phyloP scores from a whole-genome alignment of 2,113 vertebrate species.

The Brevimyrus niger region DNA sequence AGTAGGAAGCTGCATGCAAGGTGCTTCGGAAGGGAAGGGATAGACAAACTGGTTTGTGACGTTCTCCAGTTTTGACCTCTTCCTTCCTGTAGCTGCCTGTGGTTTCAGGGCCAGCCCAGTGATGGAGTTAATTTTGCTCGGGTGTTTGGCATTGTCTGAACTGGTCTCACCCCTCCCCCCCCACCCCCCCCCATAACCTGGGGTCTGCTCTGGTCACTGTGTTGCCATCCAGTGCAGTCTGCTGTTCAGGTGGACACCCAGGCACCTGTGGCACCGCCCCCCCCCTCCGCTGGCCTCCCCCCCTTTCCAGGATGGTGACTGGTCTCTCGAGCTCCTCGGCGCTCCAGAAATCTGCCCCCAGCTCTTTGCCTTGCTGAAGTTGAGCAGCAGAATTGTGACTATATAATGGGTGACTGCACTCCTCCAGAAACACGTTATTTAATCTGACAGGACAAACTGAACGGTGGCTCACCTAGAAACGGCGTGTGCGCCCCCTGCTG shows the following conservation, averaged over 20 bases:
- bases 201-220: neutral
- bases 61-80: neutral
- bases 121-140: neutral
- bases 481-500: neutral
- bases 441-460: neutral
- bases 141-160: neutral
- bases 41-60: neutral
- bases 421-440: neutral
- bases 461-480: neutral
- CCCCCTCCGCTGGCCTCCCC: neutral
- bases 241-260: neutral
- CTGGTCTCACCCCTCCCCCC: neutral
- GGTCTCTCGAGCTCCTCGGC: neutral
- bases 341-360: neutral
- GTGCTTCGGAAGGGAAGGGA: neutral
- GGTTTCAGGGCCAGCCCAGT: neutral
- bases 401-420: neutral
- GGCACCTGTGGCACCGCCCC: neutral
- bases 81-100: neutral
- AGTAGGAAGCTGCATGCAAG: neutral
- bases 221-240: neutral
- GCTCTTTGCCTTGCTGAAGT: neutral
- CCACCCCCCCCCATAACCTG: neutral
- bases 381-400: neutral
- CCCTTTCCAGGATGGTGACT: neutral